Conservation (phyloP, 2,797 vertebrate genomes). For the Varecia variegata region DNA sequence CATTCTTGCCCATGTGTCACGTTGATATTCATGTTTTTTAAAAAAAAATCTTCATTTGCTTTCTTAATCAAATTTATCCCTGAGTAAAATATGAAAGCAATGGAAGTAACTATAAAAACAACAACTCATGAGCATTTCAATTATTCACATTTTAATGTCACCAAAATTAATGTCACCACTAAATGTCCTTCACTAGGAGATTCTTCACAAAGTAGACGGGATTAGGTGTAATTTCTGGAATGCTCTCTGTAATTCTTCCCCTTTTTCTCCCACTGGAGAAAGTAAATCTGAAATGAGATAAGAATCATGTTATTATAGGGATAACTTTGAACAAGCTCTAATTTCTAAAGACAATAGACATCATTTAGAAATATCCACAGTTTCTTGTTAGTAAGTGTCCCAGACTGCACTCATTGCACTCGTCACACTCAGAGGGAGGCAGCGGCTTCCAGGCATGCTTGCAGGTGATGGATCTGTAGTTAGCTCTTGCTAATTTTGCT, state of each 20-base stretch:
- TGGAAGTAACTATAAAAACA: neutral
- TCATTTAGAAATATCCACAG: neutral
- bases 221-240: neutral
- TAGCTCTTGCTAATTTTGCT: constrained; percentile 13
- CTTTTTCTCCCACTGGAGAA: neutral
- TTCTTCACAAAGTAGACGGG: neutral
- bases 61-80: neutral
- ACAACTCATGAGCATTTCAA: neutral
- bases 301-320: neutral
- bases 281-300: neutral
- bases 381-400: neutral
- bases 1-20: neutral
- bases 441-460: neutral
- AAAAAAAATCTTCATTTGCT: neutral
- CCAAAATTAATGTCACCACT: neutral
- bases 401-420: accelerated
- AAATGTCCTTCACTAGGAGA: neutral
- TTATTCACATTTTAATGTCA: neutral
- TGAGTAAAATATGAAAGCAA: constrained; percentile 7
- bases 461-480: neutral
- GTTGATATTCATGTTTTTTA: neutral
- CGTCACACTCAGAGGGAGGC: neutral
- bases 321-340: neutral
- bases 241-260: neutral
- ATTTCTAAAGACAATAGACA: neutral